phyloP scores from a whole-genome alignment of 2,797 vertebrate genomes.

The Amblyraja radiata region DNA sequence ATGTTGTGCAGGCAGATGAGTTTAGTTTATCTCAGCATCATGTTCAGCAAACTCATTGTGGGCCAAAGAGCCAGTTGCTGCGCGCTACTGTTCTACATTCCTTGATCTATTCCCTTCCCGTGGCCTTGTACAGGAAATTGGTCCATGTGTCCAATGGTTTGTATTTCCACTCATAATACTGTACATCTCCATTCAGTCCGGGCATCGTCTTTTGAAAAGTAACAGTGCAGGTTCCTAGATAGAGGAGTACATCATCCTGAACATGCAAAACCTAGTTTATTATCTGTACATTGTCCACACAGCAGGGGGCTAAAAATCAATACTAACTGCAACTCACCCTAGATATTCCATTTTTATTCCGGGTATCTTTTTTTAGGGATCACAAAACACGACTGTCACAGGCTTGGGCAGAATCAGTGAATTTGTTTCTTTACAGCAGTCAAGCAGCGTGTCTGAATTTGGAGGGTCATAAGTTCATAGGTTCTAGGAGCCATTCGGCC shows the following conservation, averaged over 20 bases:
- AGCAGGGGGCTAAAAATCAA: background rate
- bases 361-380: background rate
- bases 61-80: too few relatives aligned
- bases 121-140: too few relatives aligned
- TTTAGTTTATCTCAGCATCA: too few relatives aligned
- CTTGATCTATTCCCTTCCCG: too few relatives aligned
- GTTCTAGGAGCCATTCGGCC: too few relatives aligned
- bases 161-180: background rate
- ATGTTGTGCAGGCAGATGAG: too few relatives aligned
- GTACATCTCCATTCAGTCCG: background rate
- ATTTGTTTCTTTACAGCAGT: background rate
- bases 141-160: too few relatives aligned
- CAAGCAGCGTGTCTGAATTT: background rate
- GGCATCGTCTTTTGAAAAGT: background rate
- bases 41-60: too few relatives aligned
- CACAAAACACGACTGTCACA: background rate
- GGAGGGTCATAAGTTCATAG: too few relatives aligned
- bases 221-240: background rate
- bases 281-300: background rate
- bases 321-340: background rate
- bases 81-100: too few relatives aligned
- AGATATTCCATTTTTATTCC: background rate
- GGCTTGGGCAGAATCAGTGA: background rate
- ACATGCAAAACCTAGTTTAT: background rate
- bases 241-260: background rate